Conservation (phyloP, 2,797 vertebrate genomes). For the Hemitrygon akajei region DNA sequence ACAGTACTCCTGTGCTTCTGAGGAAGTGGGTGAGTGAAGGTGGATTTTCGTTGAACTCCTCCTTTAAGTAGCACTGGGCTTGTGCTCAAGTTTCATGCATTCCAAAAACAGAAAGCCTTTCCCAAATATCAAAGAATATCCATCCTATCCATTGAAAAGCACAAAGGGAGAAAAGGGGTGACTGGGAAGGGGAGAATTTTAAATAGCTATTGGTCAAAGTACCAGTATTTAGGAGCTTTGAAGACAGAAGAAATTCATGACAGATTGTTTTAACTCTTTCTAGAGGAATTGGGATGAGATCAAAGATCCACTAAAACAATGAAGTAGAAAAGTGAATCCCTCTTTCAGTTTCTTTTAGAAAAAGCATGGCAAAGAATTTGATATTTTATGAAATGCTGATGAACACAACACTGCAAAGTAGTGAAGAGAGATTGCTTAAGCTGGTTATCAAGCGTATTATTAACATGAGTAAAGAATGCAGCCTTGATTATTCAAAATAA, state of each 20-base stretch:
- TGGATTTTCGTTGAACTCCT: not conserved
- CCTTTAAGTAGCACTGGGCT: constrained; percentile 12
- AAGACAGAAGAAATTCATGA: not conserved
- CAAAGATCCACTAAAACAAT: not conserved
- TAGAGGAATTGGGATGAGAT: not conserved
- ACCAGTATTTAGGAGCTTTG: not conserved
- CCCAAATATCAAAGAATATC: not conserved
- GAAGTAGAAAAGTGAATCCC: not conserved
- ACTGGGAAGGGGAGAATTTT: not conserved
- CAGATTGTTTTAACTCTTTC: not conserved
- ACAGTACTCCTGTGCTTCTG: not conserved
- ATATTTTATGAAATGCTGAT: not conserved
- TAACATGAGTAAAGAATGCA: not conserved
- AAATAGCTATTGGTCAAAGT: not conserved
- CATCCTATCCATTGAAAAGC: not conserved
- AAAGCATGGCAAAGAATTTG: not conserved
- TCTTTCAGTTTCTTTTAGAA: not conserved
- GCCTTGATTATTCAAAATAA: not conserved
- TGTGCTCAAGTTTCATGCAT: not conserved
- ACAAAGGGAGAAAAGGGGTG: not conserved
- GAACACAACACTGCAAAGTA: not conserved
- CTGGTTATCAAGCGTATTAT: not conserved
- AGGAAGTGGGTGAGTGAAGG: constrained; percentile 3
- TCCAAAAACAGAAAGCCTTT: not conserved
- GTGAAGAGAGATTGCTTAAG: not conserved